phyloP scores from a whole-genome alignment of 2,797 vertebrate genomes.

The Eleutherodactylus coqui region DNA sequence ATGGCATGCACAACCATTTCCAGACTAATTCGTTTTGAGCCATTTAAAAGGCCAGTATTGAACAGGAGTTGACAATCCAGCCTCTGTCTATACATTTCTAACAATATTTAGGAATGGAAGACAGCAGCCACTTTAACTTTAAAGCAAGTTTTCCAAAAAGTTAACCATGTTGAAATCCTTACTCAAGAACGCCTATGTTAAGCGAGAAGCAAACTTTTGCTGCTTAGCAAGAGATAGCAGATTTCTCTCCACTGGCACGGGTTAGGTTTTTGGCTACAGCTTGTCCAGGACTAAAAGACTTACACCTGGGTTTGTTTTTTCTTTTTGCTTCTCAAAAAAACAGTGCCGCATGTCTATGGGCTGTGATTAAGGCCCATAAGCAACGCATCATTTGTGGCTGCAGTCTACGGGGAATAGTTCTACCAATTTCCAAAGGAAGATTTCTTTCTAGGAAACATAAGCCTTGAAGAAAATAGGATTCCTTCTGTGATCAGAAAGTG shows the following conservation, averaged over 20 bases:
- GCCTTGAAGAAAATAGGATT: not conserved
- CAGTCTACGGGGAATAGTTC: too few species aligned
- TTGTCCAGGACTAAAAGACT: too few species aligned
- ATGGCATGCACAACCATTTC: constrained; percentile 10
- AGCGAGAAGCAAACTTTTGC: not conserved
- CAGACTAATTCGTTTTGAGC: constrained; percentile 28
- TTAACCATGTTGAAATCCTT: not conserved
- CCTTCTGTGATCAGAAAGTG: not conserved
- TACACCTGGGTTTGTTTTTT: too few species aligned
- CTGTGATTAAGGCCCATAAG: too few species aligned
- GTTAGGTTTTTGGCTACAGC: not conserved
- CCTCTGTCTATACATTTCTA: not conserved
- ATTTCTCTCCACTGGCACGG: too few species aligned
- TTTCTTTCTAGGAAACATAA: not conserved
- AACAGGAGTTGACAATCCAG: constrained; percentile 1
- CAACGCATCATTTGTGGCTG: too few species aligned
- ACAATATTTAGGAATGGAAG: not conserved
- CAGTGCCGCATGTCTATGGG: too few species aligned
- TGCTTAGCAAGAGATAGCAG: not conserved
- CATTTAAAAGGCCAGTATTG: constrained; percentile 27
- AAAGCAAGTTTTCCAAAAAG: not conserved
- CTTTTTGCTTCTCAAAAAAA: too few species aligned
- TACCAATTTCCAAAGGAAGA: not conserved
- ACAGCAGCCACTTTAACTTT: not conserved
- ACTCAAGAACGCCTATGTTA: not conserved